A percentile compares a stretch with the other conserved stretches of the same genome.
phyloP scores from a whole-genome alignment of 2,797 vertebrate genomes.

The Sus cebifrons region DNA sequence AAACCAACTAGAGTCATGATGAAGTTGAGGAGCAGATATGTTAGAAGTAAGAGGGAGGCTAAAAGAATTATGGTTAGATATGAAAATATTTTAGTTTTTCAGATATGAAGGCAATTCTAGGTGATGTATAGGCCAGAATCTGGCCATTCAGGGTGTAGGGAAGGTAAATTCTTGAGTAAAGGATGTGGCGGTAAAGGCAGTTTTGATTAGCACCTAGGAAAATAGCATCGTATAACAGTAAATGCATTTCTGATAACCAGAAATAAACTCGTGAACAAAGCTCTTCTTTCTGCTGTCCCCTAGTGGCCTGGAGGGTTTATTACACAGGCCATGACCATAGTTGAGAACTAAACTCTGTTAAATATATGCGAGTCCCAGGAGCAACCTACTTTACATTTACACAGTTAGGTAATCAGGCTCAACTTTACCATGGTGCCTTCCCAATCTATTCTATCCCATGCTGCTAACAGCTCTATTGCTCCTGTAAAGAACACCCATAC shows the following conservation, averaged over 20 bases:
- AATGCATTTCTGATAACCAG: conserved; percentile 14
- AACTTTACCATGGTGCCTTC: neutral
- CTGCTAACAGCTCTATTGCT: neutral
- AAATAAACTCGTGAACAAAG: neutral
- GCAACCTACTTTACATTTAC: neutral
- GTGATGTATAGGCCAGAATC: neutral
- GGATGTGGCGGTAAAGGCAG: neutral
- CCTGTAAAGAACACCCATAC: neutral
- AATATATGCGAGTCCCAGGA: neutral
- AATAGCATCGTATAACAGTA: conserved; percentile 10
- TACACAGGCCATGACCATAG: neutral
- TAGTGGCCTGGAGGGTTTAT: conserved; percentile 34
- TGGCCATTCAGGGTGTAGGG: neutral
- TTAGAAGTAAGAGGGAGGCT: neutral
- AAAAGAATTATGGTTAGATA: neutral
- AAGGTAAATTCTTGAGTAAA: conserved; percentile 19
- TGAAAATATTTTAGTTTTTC: neutral
- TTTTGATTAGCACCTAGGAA: conserved; percentile 40
- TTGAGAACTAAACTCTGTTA: neutral
- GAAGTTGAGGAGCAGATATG: neutral
- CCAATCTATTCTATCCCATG: neutral
- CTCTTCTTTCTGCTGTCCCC: conserved; percentile 39
- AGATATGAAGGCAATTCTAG: conserved; percentile 2
- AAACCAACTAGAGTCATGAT: neutral
- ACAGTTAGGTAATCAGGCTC: neutral